Evolutionary conservation across 2,888 invertebrate genomes (phyloP), one percentile per base, ranked within the genome.

Genomic region (Polylopha cassiicola): DNA sequence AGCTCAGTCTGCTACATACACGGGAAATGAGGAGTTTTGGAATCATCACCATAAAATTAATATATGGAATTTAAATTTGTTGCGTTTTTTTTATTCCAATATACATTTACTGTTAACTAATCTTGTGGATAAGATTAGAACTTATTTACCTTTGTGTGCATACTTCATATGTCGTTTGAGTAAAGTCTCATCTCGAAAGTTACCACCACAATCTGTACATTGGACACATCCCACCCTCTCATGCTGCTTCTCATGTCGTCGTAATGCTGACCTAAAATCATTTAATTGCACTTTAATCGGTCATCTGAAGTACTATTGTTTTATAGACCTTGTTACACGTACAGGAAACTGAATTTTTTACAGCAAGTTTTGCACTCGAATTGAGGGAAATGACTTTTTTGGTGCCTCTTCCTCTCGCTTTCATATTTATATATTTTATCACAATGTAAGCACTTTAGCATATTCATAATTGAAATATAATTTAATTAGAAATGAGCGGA

Each of bases 301-400:
- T n/a, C n/a, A n/a, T n/a, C n/a, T n/a, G n/a, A n/a, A n/a, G n/a
- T n/a, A n/a, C n/a, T n/a, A n/a, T n/a, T n/a, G n/a, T n/a, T n/a
- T n/a, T n/a, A n/a, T n/a, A n/a, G n/a, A n/a, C n/a, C n/a, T n/a
- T n/a, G n/a, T n/a, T n/a, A n/a, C n/a, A 77, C 84, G 75, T 58
- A 86, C 86, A 77, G 43, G 50, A 79, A 86, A 59, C 77, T 81
- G 57, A 86, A 86, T 44, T 68, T 77, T 57, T 86, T 86, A n/a
- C 44, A 47, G 54, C 86, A 86, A 28, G 74, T 59, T 46, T 69
- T 64, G 43, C 86, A 86, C 34, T 70, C 56, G 44, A 80, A 85
- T 29, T 67, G 66, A 3, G 75, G 73, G 6, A 56, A 59, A 48
- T 86, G 86, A 49, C 81, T 82, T 37, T 65, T 56, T 55, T 80